Percentiles rank a stretch among this genome's conserved stretches.
Evolutionary conservation across 2,797 vertebrate species (phyloP).

Genomic region (Rhinella marina): DNA sequence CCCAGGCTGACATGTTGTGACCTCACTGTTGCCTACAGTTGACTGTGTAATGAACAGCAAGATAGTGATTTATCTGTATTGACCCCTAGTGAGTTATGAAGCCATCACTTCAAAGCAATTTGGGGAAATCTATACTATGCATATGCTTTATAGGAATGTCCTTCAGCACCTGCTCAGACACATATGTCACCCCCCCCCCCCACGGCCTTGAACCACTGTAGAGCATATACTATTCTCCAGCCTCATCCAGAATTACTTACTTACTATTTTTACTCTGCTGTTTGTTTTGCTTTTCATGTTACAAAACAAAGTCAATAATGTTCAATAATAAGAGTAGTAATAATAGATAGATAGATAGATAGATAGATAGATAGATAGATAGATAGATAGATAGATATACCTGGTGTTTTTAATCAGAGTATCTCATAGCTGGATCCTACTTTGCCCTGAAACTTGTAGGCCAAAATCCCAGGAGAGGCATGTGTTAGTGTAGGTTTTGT

Average conservation of each 20-base stretch:
- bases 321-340: neutral
- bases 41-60: slow-evolving; percentile 46
- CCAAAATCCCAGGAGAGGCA: too few species aligned
- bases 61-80: slow-evolving; percentile 54
- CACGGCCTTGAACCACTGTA: slow-evolving; percentile 25
- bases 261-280: neutral
- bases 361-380: neutral
- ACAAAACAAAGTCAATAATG: neutral
- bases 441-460: too few species aligned
- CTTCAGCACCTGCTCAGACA: slow-evolving; percentile 54
- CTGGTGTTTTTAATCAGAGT: too few species aligned
- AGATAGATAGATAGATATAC: neutral
- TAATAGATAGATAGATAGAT: neutral
- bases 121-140: slow-evolving; percentile 56
- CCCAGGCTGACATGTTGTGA: slow-evolving; percentile 17
- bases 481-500: too few species aligned
- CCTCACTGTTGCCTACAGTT: slow-evolving; percentile 29
- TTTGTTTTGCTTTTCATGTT: neutral
- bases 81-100: slow-evolving; percentile 58
- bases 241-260: neutral
- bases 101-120: slow-evolving; percentile 37
- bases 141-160: slow-evolving; percentile 55
- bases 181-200: slow-evolving; percentile 2
- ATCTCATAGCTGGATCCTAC: too few species aligned
- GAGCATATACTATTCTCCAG: slow-evolving; percentile 25